These are phyloP conservation scores for Calliphora vomitoria DNA, from an alignment of 2,888 invertebrate species.

Conservation along the genomic window DNA sequence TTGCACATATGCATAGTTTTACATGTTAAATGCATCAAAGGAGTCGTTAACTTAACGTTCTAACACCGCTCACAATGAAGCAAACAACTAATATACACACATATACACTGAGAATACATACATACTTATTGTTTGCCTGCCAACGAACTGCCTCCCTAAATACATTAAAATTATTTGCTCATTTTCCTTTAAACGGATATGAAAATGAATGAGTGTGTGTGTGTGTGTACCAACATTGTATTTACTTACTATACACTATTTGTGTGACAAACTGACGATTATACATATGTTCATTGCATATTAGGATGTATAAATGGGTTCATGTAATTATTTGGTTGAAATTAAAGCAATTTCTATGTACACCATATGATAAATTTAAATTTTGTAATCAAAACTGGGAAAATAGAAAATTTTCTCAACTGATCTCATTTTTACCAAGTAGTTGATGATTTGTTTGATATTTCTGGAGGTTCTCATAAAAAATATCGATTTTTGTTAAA, in stretches of 20 bases:
- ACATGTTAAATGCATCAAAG: slow-evolving; percentile 76
- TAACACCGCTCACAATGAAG: slow-evolving; percentile 34
- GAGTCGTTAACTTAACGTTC: slow-evolving; percentile 66
- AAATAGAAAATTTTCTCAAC: neutral
- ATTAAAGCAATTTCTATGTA: too few species aligned
- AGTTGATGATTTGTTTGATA: too few species aligned
- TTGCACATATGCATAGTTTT: neutral
- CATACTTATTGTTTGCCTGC: slow-evolving; percentile 26
- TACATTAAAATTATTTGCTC: slow-evolving; percentile 70
- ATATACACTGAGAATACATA: neutral
- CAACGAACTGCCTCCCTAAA: slow-evolving; percentile 55
- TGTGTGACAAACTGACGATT: slow-evolving; percentile 23
- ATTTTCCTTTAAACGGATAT: slow-evolving; percentile 57
- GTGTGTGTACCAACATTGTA: slow-evolving; percentile 18
- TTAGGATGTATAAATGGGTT: neutral
- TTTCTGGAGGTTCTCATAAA: too few species aligned
- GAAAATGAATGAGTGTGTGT: neutral
- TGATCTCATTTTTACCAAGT: too few species aligned
- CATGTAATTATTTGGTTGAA: too few species aligned
- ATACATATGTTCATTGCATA: neutral
- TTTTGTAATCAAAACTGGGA: too few species aligned
- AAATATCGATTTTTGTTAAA: too few species aligned
- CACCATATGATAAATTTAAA: too few species aligned
- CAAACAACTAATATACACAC: neutral
- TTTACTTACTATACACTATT: slow-evolving; percentile 15